These are phyloP conservation scores for Molossus alvarezi DNA, from an alignment of 2,797 vertebrate species.

Conservation along the genomic window DNA sequence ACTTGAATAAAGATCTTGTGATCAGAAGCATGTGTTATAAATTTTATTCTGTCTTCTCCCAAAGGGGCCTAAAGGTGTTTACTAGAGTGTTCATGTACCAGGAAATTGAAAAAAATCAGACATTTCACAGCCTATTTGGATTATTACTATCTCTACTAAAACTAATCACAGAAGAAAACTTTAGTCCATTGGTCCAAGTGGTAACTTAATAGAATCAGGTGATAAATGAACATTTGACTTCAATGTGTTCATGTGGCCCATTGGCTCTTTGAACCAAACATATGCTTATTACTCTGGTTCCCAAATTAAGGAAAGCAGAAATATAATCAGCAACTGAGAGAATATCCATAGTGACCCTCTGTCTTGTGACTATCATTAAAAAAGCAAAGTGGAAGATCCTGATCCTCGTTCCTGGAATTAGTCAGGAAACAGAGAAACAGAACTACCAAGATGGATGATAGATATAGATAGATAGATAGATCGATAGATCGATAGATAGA, in stretches of 20 bases:
- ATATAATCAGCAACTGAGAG: not conserved
- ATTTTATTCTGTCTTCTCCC: not conserved
- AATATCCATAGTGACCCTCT: not conserved
- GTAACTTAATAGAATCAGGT: not conserved
- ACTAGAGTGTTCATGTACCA: not conserved
- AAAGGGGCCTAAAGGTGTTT: not conserved
- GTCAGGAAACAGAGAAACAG: not conserved
- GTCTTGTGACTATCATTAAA: not conserved
- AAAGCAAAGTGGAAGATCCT: not conserved
- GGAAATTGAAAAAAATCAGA: not conserved
- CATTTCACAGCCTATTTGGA: not conserved
- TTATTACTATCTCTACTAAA: not conserved
- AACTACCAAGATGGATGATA: not conserved
- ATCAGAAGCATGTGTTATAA: not conserved
- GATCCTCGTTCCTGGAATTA: not conserved
- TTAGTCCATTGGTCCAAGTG: not conserved
- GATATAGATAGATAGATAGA: not conserved
- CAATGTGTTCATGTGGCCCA: not conserved
- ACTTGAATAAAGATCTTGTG: not conserved
- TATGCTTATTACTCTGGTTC: not conserved
- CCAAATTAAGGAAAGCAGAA: slow-evolving; percentile 35
- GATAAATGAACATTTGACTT: not conserved
- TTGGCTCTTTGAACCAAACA: not conserved
- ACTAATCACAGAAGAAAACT: not conserved
- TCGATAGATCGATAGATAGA: not conserved